A percentile compares a stretch with the other conserved stretches of the same genome.
phyloP scores from a whole-genome alignment of 2,797 vertebrate genomes.

The Pseudochaenichthys georgianus region DNA sequence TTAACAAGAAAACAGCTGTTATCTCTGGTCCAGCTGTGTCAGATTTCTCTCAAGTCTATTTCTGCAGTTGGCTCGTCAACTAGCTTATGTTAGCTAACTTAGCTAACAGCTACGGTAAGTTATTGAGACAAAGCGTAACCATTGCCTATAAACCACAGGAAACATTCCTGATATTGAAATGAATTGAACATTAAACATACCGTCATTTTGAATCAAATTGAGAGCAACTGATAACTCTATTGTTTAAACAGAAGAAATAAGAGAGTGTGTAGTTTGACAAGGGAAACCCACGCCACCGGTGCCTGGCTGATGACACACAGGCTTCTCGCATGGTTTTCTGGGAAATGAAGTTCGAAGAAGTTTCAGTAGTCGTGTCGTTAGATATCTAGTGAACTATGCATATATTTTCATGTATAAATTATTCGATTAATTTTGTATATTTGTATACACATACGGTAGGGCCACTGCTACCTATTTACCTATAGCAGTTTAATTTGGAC shows the following conservation, averaged over 20 bases:
- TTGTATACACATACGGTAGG: rapidly evolving
- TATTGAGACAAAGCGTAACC: neutral
- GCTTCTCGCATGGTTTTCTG: conserved; percentile 48
- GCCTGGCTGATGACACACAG: conserved; percentile 73
- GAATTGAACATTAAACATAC: conserved; percentile 48
- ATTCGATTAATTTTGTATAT: rapidly evolving
- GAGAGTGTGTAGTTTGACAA: conserved; percentile 50
- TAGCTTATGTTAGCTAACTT: conserved; percentile 62
- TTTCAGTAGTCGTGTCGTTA: neutral
- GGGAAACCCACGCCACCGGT: conserved; percentile 76
- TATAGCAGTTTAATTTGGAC: rapidly evolving
- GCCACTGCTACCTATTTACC: neutral
- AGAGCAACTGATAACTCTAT: neutral
- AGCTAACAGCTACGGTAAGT: conserved; percentile 60
- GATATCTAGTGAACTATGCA: rapidly evolving
- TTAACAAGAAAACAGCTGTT: neutral
- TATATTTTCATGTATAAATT: rapidly evolving
- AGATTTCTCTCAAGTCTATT: conserved; percentile 12
- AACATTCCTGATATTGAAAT: rapidly evolving
- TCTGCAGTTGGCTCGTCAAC: conserved; percentile 38
- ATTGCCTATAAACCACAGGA: neutral
- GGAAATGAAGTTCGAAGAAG: conserved; percentile 70
- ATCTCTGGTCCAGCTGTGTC: neutral
- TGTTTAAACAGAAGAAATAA: conserved; percentile 15
- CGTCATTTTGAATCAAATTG: conserved; percentile 68